phyloP scores from a whole-genome alignment of 2,797 vertebrate genomes.

The Columba guinea region DNA sequence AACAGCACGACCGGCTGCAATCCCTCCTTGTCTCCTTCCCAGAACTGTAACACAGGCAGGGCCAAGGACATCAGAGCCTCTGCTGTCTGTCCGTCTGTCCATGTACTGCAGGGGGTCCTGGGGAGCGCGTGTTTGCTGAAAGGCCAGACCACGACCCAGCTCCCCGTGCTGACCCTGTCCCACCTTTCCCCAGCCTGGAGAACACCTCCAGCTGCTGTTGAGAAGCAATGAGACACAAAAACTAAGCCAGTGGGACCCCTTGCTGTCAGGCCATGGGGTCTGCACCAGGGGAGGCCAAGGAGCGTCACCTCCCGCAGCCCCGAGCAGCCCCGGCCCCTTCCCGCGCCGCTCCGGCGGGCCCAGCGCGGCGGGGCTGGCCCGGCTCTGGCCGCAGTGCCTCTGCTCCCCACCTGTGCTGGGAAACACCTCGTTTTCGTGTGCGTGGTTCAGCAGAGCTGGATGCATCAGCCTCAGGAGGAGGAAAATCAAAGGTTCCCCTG shows the following conservation, averaged over 20 bases:
- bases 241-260: not conserved
- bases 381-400: rapidly evolving
- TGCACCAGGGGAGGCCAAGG: not conserved
- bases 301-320: not conserved
- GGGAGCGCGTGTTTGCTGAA: not conserved
- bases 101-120: not conserved
- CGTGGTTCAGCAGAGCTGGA: rapidly evolving
- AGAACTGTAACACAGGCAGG: not conserved
- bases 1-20: not conserved
- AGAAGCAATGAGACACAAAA: not conserved
- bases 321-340: not conserved
- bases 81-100: not conserved
- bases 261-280: not conserved
- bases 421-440: not conserved
- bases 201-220: not conserved
- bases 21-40: not conserved
- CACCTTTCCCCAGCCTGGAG: not conserved
- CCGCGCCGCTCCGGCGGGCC: rapidly evolving
- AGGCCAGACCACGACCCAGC: not conserved
- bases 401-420: not conserved
- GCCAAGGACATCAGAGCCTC: not conserved
- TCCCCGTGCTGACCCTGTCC: not conserved
- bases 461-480: not conserved
- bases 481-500: not conserved
- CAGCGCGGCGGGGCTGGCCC: rapidly evolving